Evolutionary conservation across 2,888 invertebrate genomes (phyloP), one percentile per base, ranked within the genome.

Genomic region (Chymomyza fuscimana): DNA sequence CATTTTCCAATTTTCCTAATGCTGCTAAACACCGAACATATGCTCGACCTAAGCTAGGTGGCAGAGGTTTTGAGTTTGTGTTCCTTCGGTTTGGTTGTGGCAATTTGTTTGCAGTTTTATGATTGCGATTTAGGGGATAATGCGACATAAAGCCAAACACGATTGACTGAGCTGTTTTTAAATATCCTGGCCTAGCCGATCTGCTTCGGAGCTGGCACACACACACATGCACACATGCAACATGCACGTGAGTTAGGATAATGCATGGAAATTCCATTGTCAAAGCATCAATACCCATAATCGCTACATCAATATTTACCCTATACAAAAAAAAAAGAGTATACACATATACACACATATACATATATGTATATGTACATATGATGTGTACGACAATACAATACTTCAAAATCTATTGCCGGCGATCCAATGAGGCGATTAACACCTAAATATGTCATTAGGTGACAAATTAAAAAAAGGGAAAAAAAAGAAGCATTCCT

Each of bases 111-210:
- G 85, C 81, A 85, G 74, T 85, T 86, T 83, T 90, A 32, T 32
- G 90, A 90, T 91, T 90, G 86, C 80, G 88, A 85, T 85, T 90
- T 89, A 82, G 80, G 84, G 89, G 90, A 91, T 91, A 90, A 91
- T 90, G 82, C 80, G 89, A 79, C 79, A 86, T 86, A 84, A 84
- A 84, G 83, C 83, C 83, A 83, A 81, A 83, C 73, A 81, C 83
- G 83, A 86, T 84, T 84, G 83, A 84, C 83, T 84, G 84, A 80
- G 63, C 25, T 12, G 15, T 22, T 67, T 54, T 66, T 50, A 61
- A n/a, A 63, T 59, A 58, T 56, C n/a, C 68, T 62, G 66, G 60
- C 63, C 64, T 69, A 75, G 32, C 32, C 32, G 25, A 25, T 25
- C 25, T 25, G 25, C 25, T 25, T 25, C 25, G 25, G 4, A 25